A percentile compares a stretch with the other conserved stretches of the same genome.
phyloP scores from a whole-genome alignment of 1,140 invertebrate species.

The Eumeta japonica region DNA sequence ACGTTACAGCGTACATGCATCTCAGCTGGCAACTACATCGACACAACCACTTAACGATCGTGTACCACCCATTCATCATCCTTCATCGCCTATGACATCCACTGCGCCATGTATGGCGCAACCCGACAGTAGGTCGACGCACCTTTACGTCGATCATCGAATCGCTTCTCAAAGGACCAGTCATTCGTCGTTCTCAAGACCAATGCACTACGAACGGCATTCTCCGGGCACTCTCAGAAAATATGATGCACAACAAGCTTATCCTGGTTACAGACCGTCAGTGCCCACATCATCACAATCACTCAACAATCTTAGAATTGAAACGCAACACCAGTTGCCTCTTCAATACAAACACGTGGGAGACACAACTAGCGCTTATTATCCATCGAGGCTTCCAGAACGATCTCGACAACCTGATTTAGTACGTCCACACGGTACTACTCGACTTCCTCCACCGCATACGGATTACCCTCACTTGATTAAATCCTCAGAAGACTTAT shows the following conservation, averaged over 20 bases:
- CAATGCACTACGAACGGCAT: conserved; percentile 39
- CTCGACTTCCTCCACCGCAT: conserved; percentile 22
- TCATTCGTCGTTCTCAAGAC: too few relatives aligned
- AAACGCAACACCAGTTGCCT: conserved; percentile 23
- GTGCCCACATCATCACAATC: conserved; percentile 21
- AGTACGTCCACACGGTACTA: conserved; percentile 24
- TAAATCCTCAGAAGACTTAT: conserved; percentile 20
- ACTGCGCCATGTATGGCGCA: conserved; percentile 11
- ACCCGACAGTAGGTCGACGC: conserved; percentile 25
- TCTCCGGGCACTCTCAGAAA: conserved; percentile 31
- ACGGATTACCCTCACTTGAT: conserved; percentile 29
- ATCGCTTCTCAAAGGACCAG: conserved; percentile 25
- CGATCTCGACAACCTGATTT: conserved; percentile 20
- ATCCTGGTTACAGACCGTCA: conserved; percentile 44
- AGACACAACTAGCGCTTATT: conserved; percentile 30
- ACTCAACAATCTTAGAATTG: conserved; percentile 29
- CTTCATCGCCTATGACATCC: conserved; percentile 24
- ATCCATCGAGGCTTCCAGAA: conserved; percentile 27
- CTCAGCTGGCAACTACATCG: conserved; percentile 22
- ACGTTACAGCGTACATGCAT: conserved; percentile 27
- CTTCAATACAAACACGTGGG: conserved; percentile 34
- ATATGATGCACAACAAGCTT: conserved; percentile 47
- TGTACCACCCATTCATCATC: conserved; percentile 44
- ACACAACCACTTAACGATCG: conserved; percentile 45
- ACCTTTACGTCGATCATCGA: conserved; percentile 28